Conservation (phyloP, 1,140 invertebrate genomes). For the Drosophila santomea region DNA sequence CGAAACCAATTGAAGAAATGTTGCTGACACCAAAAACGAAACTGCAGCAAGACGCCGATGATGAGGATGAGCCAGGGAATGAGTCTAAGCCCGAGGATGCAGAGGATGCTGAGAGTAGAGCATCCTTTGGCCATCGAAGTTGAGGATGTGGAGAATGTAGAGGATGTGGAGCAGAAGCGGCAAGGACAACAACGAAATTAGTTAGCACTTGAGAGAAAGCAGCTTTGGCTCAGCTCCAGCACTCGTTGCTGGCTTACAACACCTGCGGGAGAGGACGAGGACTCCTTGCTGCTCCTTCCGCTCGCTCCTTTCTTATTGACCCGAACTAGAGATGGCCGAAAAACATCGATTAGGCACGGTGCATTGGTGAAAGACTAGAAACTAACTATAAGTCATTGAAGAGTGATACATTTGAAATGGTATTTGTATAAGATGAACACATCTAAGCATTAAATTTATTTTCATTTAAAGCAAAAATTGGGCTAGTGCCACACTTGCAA, state of each 20-base stretch:
- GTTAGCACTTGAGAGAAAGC: constrained; percentile 75
- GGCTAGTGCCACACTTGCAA: too few relatives aligned
- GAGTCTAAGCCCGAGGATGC: constrained; percentile 40
- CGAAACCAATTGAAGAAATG: constrained; percentile 79
- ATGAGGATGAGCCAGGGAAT: constrained; percentile 43
- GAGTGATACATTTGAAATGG: too few relatives aligned
- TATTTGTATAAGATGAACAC: too few relatives aligned
- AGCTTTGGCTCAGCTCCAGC: constrained; percentile 72
- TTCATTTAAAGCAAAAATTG: too few relatives aligned
- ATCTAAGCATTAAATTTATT: too few relatives aligned
- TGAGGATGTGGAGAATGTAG: neutral
- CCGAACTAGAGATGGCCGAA: constrained; percentile 23
- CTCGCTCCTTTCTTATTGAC: constrained; percentile 15
- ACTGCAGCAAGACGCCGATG: constrained; percentile 50
- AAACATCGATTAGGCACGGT: neutral
- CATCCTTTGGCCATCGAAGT: neutral
- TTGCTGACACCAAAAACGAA: constrained; percentile 79
- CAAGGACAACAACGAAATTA: constrained; percentile 74
- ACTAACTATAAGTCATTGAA: too few relatives aligned
- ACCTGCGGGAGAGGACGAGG: constrained; percentile 66
- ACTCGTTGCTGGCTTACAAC: constrained; percentile 74
- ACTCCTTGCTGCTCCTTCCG: constrained; percentile 11
- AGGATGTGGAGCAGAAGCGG: constrained; percentile 4
- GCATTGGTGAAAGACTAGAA: neutral
- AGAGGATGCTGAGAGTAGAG: neutral